These are phyloP conservation scores for Clitarchus hookeri DNA, from an alignment of 2,888 invertebrate species.

Conservation along the genomic window DNA sequence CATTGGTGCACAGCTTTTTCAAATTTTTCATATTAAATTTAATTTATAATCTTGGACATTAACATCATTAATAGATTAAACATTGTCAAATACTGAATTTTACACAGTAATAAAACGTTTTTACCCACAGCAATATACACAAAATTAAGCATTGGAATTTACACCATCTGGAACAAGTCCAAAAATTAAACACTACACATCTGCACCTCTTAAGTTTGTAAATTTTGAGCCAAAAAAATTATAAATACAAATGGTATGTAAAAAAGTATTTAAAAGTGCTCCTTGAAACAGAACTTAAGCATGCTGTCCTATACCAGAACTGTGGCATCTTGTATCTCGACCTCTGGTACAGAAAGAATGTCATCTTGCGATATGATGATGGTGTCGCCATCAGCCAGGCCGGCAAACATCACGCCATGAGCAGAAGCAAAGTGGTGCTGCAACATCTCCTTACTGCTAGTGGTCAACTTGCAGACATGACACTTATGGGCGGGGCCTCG, in stretches of 20 bases:
- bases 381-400: not conserved
- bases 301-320: not conserved
- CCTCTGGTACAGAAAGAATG: not conserved
- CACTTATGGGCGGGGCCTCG: not conserved
- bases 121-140: too few relatives aligned
- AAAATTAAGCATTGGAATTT: too few relatives aligned
- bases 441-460: not conserved
- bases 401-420: not conserved
- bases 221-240: not conserved
- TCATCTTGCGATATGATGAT: not conserved
- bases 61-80: too few relatives aligned
- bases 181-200: too few relatives aligned
- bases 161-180: too few relatives aligned
- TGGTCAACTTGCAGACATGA: not conserved
- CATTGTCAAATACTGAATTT: too few relatives aligned
- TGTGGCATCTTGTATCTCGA: not conserved
- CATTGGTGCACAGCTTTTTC: too few relatives aligned
- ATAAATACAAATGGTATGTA: not conserved
- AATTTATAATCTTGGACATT: too few relatives aligned
- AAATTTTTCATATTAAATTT: too few relatives aligned
- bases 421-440: not conserved
- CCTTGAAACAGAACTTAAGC: not conserved
- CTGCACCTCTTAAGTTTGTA: too few relatives aligned
- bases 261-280: not conserved
- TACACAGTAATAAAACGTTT: too few relatives aligned